These are phyloP conservation scores for Eclectus roratus DNA, from an alignment of 2,113 vertebrate species.

Conservation along the genomic window DNA sequence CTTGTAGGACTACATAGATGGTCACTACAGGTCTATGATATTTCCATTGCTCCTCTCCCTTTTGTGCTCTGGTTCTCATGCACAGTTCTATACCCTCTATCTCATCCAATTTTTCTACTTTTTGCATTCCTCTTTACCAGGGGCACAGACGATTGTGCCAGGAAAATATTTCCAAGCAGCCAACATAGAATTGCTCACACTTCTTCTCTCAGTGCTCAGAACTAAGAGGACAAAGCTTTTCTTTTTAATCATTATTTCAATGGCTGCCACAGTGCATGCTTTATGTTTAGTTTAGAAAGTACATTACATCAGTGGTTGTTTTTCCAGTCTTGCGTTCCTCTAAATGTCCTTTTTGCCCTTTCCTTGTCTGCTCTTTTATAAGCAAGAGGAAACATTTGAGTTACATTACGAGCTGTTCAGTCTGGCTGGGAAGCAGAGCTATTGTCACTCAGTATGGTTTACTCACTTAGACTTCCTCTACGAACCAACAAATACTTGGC, in stretches of 20 bases:
- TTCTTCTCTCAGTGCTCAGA: conserved; percentile 19
- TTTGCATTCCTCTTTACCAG: background rate
- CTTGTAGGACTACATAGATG: background rate
- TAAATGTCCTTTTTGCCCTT: conserved; percentile 50
- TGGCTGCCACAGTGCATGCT: background rate
- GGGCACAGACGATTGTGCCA: background rate
- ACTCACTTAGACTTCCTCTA: conserved; percentile 61
- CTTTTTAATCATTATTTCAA: conserved; percentile 13
- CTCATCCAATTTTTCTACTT: background rate
- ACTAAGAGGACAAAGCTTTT: background rate
- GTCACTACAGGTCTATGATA: background rate
- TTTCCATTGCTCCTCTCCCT: background rate
- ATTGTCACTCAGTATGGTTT: conserved; percentile 59
- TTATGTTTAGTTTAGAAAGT: conserved; percentile 46
- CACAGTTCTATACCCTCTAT: background rate
- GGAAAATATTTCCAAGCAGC: background rate
- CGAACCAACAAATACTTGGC: conserved; percentile 50
- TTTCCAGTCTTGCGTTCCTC: conserved; percentile 14
- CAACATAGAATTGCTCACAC: background rate
- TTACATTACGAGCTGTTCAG: conserved; percentile 47
- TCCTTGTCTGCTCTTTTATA: conserved; percentile 54
- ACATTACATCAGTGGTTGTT: conserved; percentile 55
- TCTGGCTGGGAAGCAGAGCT: conserved; percentile 48
- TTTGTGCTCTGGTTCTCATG: background rate
- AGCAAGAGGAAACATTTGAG: conserved; percentile 52